Evolutionary conservation across 2,888 invertebrate genomes (phyloP), one percentile per base, ranked within the genome.

Genomic region (Endotricha flammealis): DNA sequence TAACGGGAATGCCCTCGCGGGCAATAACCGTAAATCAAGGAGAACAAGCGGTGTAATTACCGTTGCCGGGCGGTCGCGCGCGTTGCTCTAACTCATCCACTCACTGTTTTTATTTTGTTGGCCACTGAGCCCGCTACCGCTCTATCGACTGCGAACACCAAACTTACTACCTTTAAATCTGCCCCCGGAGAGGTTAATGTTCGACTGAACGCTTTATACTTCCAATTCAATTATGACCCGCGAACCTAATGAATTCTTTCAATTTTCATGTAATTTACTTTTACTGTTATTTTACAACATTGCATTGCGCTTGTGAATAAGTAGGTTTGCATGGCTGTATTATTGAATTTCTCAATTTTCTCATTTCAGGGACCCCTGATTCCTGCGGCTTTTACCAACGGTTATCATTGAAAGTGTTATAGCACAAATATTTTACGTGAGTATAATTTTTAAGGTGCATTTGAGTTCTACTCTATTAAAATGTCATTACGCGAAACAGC

Each of bases 331-430:
- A 23, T 13, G 12, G 29, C 11, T 29, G 22, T 11, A 16, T 32
- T 29, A 25, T 27, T 46, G 27, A 46, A 34, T 13, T 30, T 32
- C 41, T 46, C 48, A 48, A 60, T 55, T 61, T 29, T 62, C 50
- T 77, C 80, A 77, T 92, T 93, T 53, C 93, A 97, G 96, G 96
- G 96, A 80, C 95, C 96, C 81, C 91, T 97, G 91, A 97, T 97
- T 92, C 97, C 97, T 89, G 96, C 97, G 90, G 96, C 96, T 89
- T 97, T 97, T 90, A 97, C 97, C 91, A 97, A 97, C 91, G 97
- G 97, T 90, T 97, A 96, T 91, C 96, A 97, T 92, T 95, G 93
- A 94, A 89, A 89, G 90, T 79, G 82, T 83, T 76, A 69, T 78
- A 86, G 83, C 81, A 85, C 81, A 85, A 83, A 81, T 79, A 80